A percentile compares a stretch with the other conserved stretches of the same genome.
Conservation (phyloP, 2,797 vertebrate species). For the Decapterus maruadsi region DNA sequence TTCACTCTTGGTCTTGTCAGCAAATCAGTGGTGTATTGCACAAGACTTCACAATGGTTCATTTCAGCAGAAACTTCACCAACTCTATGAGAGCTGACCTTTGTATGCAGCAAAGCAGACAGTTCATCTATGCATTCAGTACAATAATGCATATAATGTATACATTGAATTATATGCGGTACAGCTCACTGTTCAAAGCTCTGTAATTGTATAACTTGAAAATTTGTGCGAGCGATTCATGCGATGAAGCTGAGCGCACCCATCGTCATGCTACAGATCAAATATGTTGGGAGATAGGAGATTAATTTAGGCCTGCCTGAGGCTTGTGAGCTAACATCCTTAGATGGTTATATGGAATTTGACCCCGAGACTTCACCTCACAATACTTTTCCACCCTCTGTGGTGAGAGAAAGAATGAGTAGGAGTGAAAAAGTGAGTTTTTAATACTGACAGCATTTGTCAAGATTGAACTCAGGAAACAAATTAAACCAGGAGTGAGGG, state of each 20-base stretch:
- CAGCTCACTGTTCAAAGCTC: conserved; percentile 25
- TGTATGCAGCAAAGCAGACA: conserved; percentile 13
- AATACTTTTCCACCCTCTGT: conserved; percentile 36
- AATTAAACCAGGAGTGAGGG: not conserved
- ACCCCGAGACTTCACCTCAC: conserved; percentile 26
- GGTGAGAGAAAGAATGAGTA: conserved; percentile 27
- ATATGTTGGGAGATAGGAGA: conserved; percentile 47
- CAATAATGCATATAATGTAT: conserved; percentile 9
- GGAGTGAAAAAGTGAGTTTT: conserved; percentile 46
- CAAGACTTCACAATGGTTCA: conserved; percentile 2
- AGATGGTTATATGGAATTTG: conserved; percentile 58
- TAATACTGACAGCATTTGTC: conserved; percentile 12
- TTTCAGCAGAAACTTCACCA: conserved; percentile 19
- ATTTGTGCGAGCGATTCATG: conserved; percentile 45
- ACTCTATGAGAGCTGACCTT: conserved; percentile 5
- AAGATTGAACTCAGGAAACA: conserved; percentile 29
- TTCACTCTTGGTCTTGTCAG: not conserved
- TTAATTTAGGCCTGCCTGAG: conserved; percentile 55
- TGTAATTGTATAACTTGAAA: conserved; percentile 9
- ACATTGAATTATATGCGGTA: conserved; percentile 29
- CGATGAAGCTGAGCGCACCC: conserved; percentile 8
- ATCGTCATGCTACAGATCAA: conserved; percentile 37
- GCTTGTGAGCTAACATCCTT: conserved; percentile 40
- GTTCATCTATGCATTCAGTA: conserved; percentile 4
- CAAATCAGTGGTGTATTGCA: not conserved